Conservation (phyloP, 2,113 vertebrate genomes). For the Macaca mulatta region DNA sequence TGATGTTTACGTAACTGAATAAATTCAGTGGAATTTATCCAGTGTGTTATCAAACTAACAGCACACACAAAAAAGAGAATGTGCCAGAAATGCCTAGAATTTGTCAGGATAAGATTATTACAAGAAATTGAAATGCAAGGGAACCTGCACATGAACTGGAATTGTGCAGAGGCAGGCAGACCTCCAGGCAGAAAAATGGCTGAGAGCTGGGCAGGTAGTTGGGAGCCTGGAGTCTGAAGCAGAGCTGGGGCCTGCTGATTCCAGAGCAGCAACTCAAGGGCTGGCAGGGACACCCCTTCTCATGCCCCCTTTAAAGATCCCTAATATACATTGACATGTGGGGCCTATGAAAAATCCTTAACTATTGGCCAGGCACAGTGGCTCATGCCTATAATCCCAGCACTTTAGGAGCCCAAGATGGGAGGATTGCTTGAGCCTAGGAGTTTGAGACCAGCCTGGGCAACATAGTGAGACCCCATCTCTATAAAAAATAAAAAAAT, state of each 20-base stretch:
- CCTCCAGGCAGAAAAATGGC: background rate
- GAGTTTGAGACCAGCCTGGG: too few species aligned
- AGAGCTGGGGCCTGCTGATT: background rate
- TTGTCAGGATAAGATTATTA: background rate
- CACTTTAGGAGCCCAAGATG: too few species aligned
- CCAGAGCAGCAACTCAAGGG: background rate
- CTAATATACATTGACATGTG: too few species aligned
- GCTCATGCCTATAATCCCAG: too few species aligned
- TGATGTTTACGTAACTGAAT: background rate
- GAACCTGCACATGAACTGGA: background rate
- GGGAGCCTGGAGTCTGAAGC: background rate
- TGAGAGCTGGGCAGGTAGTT: background rate
- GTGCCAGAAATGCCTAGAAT: background rate
- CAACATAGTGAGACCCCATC: too few species aligned
- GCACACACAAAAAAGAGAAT: background rate
- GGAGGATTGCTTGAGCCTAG: too few species aligned
- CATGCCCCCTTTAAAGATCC: background rate
- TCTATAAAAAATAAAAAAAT: too few species aligned
- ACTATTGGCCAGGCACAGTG: background rate
- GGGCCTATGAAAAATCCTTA: background rate
- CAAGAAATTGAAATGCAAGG: background rate
- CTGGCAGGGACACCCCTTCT: background rate
- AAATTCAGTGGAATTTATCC: background rate
- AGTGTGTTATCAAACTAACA: background rate
- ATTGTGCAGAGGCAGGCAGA: background rate